Evolutionary conservation across 2,113 vertebrate species (phyloP).

Genomic region (Ranitomeya variabilis): DNA sequence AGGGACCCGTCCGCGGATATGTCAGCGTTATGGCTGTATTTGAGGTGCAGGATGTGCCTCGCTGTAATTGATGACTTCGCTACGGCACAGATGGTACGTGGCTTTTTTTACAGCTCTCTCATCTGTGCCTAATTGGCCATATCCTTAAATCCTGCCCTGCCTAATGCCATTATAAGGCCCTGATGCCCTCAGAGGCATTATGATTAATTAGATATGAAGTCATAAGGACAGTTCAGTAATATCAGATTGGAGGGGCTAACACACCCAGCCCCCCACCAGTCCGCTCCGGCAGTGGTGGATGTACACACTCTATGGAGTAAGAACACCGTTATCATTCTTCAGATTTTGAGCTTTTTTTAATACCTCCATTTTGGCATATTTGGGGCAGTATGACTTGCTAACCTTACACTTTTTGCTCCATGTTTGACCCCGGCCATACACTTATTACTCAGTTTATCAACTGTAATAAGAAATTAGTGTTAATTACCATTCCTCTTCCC

Average conservation of each 20-base stretch:
- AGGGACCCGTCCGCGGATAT: not conserved
- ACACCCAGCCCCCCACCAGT: no score
- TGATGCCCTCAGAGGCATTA: not conserved
- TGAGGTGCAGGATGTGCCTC: not conserved
- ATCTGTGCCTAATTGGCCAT: slow-evolving; percentile 23
- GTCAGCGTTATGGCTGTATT: not conserved
- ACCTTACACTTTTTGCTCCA: no score
- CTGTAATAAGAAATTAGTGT: no score
- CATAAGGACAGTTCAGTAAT: no score
- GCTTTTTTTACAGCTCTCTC: not conserved
- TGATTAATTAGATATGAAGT: not conserved
- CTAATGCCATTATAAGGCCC: not conserved
- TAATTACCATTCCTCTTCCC: no score
- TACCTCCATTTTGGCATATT: no score
- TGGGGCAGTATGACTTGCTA: no score
- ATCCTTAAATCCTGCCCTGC: slow-evolving; percentile 17
- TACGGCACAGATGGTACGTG: slow-evolving; percentile 9
- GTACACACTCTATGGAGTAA: no score
- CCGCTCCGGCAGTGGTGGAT: no score
- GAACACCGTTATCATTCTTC: not conserved
- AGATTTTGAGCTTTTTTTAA: not conserved
- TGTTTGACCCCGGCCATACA: no score
- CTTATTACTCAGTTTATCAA: no score
- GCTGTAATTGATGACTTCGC: slow-evolving; percentile 1
- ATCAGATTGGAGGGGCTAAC: no score